These are phyloP conservation scores for Drosophila pallidifrons DNA, from an alignment of 1,140 invertebrate species.

Conservation along the genomic window DNA sequence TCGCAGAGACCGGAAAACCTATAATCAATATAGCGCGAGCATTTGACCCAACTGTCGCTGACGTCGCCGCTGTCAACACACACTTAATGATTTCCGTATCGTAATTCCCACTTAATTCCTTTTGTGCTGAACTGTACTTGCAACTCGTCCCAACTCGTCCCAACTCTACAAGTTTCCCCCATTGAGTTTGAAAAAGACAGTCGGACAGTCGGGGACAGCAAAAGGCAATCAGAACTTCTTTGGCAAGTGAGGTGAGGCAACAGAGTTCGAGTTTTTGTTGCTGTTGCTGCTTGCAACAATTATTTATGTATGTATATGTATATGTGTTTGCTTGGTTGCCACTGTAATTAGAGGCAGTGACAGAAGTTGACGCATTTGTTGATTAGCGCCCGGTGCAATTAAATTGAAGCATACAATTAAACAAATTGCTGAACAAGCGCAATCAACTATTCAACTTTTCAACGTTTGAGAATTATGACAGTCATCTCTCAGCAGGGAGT, in stretches of 20 bases:
- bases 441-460: neutral
- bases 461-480: slow-evolving; percentile 13
- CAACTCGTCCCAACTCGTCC: neutral
- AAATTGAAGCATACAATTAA: slow-evolving; percentile 58
- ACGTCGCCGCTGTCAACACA: too few species aligned
- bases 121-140: neutral
- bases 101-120: slow-evolving; percentile 1
- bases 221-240: slow-evolving; percentile 1
- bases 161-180: neutral
- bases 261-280: neutral
- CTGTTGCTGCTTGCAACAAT: neutral
- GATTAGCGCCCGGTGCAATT: slow-evolving; percentile 54
- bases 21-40: neutral
- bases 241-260: slow-evolving; percentile 1
- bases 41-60: neutral
- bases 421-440: slow-evolving; percentile 38
- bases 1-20: neutral
- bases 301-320: slow-evolving; percentile 1
- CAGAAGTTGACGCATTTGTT: slow-evolving; percentile 40
- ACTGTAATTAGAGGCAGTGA: slow-evolving; percentile 35
- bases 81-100: slow-evolving; percentile 1
- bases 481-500: neutral
- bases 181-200: neutral
- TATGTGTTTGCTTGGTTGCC: neutral
- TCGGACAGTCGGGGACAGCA: neutral